phyloP scores from a whole-genome alignment of 2,888 invertebrate species.

The Erebia palarica region DNA sequence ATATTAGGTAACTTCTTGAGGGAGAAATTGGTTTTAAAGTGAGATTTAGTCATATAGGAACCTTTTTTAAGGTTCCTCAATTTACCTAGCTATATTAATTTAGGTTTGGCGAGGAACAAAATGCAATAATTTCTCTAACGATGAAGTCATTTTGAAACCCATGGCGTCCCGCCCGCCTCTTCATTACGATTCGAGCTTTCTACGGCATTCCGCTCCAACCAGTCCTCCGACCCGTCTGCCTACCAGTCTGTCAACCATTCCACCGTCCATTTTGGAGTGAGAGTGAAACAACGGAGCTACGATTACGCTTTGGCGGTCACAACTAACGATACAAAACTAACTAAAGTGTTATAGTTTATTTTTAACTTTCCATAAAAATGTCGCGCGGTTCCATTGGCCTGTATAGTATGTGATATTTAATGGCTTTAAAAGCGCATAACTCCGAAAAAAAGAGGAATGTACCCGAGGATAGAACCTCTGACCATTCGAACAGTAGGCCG shows the following conservation, averaged over 20 bases:
- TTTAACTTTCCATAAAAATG: too few species aligned
- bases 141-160: conserved; percentile 34
- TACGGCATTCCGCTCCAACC: conserved; percentile 57
- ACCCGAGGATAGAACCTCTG: too few species aligned
- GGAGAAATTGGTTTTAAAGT: too few species aligned
- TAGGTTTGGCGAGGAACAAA: background rate
- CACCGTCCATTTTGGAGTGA: conserved; percentile 44
- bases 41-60: too few species aligned
- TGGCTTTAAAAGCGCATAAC: too few species aligned
- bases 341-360: background rate
- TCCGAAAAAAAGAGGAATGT: too few species aligned
- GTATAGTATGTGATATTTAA: too few species aligned
- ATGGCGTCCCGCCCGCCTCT: conserved; percentile 37
- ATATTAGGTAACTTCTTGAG: too few species aligned
- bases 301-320: conserved; percentile 8
- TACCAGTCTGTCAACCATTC: conserved; percentile 30
- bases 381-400: too few species aligned
- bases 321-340: conserved; percentile 9
- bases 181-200: conserved; percentile 63
- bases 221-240: conserved; percentile 39
- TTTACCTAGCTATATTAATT: background rate
- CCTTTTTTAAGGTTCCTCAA: too few species aligned
- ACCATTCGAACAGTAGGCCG: too few species aligned
- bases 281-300: conserved; percentile 41
- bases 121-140: conserved; percentile 33